A percentile compares a stretch with the other conserved stretches of the same genome.
These are phyloP conservation scores for Neogale vison DNA, from an alignment of 2,113 vertebrate genomes.

Conservation along the genomic window DNA sequence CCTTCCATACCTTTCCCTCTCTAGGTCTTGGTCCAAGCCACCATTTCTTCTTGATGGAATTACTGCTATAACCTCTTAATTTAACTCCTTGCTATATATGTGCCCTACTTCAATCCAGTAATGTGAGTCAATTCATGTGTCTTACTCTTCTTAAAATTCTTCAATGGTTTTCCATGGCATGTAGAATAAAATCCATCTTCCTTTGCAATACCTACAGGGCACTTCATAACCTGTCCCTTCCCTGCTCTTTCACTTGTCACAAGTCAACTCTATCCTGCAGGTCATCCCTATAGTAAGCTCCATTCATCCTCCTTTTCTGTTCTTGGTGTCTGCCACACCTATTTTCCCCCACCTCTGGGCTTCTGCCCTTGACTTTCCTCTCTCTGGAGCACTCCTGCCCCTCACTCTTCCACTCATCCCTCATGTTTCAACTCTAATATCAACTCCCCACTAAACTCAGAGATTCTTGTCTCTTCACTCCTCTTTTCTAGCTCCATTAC, in stretches of 20 bases:
- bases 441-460: neutral
- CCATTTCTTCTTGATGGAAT: neutral
- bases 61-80: neutral
- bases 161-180: neutral
- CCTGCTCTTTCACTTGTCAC: neutral
- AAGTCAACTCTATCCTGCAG: neutral
- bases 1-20: neutral
- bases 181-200: neutral
- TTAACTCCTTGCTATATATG: neutral
- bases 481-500: neutral
- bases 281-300: neutral
- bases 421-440: neutral
- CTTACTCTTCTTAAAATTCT: neutral
- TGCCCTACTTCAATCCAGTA: neutral
- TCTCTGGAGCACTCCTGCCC: neutral
- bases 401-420: neutral
- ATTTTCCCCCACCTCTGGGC: neutral
- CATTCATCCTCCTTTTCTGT: neutral
- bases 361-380: neutral
- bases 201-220: neutral
- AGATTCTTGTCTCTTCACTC: neutral
- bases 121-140: neutral
- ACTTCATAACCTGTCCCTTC: neutral
- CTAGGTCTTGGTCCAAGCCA: neutral
- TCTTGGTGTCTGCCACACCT: neutral